Evolutionary conservation across 1,140 invertebrate species (phyloP).

Genomic region (Sinonovacula constricta): DNA sequence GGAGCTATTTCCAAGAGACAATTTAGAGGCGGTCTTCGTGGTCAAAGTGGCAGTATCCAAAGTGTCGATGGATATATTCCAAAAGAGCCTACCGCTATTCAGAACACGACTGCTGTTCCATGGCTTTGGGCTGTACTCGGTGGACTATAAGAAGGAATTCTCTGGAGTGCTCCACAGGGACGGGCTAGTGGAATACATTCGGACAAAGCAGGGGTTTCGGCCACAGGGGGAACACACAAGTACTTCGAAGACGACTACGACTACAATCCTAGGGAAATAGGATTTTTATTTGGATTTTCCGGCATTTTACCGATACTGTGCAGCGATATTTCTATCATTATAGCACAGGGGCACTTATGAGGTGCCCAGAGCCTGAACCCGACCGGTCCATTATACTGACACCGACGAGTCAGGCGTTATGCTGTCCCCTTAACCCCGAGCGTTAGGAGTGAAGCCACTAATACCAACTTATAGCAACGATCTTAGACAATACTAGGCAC

Average conservation of each 20-base stretch:
- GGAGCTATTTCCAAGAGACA: too few species aligned
- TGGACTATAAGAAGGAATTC: not conserved
- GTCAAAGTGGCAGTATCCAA: not conserved
- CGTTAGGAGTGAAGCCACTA: too few species aligned
- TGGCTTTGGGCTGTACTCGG: not conserved
- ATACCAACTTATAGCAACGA: too few species aligned
- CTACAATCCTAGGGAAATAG: too few species aligned
- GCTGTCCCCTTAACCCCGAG: too few species aligned
- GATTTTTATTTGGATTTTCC: too few species aligned
- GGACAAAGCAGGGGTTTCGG: not conserved
- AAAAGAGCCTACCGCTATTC: not conserved
- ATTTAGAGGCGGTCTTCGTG: not conserved
- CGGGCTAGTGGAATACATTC: not conserved
- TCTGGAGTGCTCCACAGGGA: not conserved
- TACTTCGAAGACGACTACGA: too few species aligned
- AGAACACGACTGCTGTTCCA: not conserved
- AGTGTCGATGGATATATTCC: not conserved
- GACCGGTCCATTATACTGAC: too few species aligned
- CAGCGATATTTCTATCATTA: too few species aligned
- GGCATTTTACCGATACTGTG: too few species aligned
- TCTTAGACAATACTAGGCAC: not conserved
- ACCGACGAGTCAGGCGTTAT: too few species aligned
- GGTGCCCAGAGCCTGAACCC: not conserved
- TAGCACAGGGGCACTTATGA: not conserved
- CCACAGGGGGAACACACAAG: too few species aligned